phyloP scores from a whole-genome alignment of 2,797 vertebrate genomes.

The Parauchenoglanis ngamensis region DNA sequence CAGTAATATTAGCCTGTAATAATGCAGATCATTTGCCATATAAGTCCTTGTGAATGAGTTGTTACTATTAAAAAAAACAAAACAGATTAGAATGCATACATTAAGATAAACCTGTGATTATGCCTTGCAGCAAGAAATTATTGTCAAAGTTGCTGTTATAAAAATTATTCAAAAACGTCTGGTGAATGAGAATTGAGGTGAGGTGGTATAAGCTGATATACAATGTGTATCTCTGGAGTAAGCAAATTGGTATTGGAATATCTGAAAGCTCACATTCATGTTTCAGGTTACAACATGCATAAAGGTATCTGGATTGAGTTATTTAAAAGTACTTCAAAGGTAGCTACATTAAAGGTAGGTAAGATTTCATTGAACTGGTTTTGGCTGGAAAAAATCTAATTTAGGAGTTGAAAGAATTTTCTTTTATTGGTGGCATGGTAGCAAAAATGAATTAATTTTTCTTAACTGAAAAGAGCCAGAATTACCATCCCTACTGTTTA shows the following conservation, averaged over 20 bases:
- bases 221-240: background rate
- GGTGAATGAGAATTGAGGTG: background rate
- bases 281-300: background rate
- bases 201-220: background rate
- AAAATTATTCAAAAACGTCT: background rate
- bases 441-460: background rate
- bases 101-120: background rate
- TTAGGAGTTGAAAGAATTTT: background rate
- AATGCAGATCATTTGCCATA: background rate
- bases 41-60: background rate
- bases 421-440: background rate
- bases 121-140: background rate
- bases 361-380: background rate
- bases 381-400: background rate
- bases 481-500: slow-evolving; percentile 16
- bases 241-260: background rate
- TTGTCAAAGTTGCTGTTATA: background rate
- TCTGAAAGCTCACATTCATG: background rate
- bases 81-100: background rate
- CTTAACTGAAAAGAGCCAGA: background rate
- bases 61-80: background rate
- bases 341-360: background rate
- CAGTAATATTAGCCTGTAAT: background rate
- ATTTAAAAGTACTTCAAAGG: background rate
- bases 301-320: background rate